Conservation (phyloP, 2,888 invertebrate species). For the Cephus runcator region DNA sequence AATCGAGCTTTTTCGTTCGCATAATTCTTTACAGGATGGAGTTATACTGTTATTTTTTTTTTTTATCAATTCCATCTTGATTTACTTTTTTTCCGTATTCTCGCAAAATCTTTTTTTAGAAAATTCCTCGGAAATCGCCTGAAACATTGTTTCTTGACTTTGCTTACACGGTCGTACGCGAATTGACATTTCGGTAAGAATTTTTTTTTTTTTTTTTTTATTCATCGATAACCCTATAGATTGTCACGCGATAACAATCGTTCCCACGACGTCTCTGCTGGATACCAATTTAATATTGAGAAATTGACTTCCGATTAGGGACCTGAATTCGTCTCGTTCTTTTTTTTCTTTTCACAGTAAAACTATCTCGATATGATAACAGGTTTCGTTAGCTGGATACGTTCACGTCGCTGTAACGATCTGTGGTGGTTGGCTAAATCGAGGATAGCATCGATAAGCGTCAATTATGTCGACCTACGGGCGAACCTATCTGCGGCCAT, state of each 20-base stretch:
- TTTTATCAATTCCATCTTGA: neutral
- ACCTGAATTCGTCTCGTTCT: no score
- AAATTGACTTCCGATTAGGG: neutral
- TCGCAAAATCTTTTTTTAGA: neutral
- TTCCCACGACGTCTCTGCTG: neutral
- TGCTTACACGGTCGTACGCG: neutral
- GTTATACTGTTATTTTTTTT: neutral
- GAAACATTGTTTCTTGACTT: neutral
- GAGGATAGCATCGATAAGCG: conserved; percentile 12
- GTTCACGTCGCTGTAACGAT: neutral
- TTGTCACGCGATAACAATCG: neutral
- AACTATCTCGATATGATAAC: neutral
- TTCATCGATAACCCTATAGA: neutral
- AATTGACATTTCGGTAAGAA: neutral
- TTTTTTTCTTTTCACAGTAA: neutral
- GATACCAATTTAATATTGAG: neutral
- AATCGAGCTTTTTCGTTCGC: neutral
- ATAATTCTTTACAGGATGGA: neutral
- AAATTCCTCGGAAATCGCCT: neutral
- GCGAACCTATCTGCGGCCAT: conserved; percentile 12
- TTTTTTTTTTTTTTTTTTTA: neutral
- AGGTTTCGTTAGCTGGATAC: neutral
- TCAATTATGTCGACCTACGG: conserved; percentile 15
- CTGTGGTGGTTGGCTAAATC: neutral
- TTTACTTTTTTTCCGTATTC: neutral